Conservation (phyloP, 2,113 vertebrate genomes). For the Plectropomus leopardus region DNA sequence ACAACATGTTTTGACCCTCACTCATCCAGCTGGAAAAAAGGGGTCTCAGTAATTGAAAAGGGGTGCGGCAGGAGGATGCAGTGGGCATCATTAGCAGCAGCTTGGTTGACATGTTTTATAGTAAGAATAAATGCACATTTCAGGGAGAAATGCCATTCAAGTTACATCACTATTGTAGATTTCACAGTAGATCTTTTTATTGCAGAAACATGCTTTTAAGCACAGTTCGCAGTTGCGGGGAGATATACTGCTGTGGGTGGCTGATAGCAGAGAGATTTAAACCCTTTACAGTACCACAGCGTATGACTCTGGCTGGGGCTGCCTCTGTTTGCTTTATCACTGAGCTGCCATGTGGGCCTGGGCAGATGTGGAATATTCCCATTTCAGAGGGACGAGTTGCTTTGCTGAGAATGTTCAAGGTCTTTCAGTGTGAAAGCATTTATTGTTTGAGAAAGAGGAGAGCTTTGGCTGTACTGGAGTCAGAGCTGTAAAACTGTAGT, state of each 20-base stretch:
- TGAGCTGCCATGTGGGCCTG: conserved; percentile 51
- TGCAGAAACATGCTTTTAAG: conserved; percentile 26
- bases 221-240: conserved; percentile 18
- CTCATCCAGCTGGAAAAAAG: neutral
- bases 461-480: conserved; percentile 40
- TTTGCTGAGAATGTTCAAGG: conserved; percentile 49
- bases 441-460: conserved; percentile 57
- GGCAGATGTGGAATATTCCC: conserved; percentile 57
- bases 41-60: conserved; percentile 3
- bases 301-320: conserved; percentile 30
- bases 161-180: conserved; percentile 25
- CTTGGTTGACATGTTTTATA: conserved; percentile 4
- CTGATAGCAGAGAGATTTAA: conserved; percentile 57
- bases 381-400: conserved; percentile 42
- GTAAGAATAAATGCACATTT: neutral
- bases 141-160: conserved; percentile 12
- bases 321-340: conserved; percentile 46
- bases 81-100: conserved; percentile 2
- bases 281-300: conserved; percentile 37
- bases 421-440: conserved; percentile 56
- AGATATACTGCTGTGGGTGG: conserved; percentile 56
- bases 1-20: conserved; percentile 58
- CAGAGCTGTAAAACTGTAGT: conserved; percentile 19
- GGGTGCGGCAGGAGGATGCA: neutral
- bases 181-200: conserved; percentile 18